These are phyloP conservation scores for Xenopus tropicalis DNA, from an alignment of 2,113 vertebrate species.

Conservation along the genomic window DNA sequence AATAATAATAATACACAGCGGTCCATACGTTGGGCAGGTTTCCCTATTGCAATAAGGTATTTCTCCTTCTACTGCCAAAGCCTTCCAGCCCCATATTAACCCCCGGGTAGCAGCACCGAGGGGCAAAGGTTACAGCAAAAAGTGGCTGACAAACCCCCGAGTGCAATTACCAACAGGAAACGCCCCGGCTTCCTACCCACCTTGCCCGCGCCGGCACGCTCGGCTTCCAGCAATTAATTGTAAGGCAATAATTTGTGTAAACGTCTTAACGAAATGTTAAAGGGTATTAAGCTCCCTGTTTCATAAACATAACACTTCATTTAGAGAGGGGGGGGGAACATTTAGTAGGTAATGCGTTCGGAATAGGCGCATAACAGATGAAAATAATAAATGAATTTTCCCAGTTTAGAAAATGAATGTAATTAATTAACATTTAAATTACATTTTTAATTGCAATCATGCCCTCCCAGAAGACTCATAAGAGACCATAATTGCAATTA, in stretches of 20 bases:
- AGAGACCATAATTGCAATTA: slow-evolving; percentile 95
- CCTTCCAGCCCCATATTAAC: no score
- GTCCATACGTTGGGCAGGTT: no score
- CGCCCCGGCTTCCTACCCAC: not conserved
- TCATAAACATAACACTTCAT: slow-evolving; percentile 82
- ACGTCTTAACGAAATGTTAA: slow-evolving; percentile 74
- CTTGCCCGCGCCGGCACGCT: slow-evolving; percentile 54
- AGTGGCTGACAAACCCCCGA: no score
- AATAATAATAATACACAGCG: no score
- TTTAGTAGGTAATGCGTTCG: slow-evolving; percentile 81
- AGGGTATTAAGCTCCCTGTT: slow-evolving; percentile 78
- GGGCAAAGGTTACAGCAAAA: no score
- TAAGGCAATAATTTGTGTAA: slow-evolving; percentile 77
- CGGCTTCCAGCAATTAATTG: slow-evolving; percentile 73
- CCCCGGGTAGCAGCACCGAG: no score
- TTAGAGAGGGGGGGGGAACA: slow-evolving; percentile 58
- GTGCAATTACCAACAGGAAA: slow-evolving; percentile 1
- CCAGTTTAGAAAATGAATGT: slow-evolving; percentile 89
- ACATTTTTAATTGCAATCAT: slow-evolving; percentile 98
- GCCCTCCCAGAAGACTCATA: slow-evolving; percentile 84
- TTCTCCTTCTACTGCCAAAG: no score
- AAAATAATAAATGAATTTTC: slow-evolving; percentile 84
- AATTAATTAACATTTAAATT: slow-evolving; percentile 99
- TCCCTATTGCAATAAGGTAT: no score
- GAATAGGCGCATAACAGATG: slow-evolving; percentile 78